Percentiles rank a stretch among this genome's conserved stretches.
These are phyloP conservation scores for Agrenia bidenticulata DNA, from an alignment of 2,888 invertebrate species.

Conservation along the genomic window DNA sequence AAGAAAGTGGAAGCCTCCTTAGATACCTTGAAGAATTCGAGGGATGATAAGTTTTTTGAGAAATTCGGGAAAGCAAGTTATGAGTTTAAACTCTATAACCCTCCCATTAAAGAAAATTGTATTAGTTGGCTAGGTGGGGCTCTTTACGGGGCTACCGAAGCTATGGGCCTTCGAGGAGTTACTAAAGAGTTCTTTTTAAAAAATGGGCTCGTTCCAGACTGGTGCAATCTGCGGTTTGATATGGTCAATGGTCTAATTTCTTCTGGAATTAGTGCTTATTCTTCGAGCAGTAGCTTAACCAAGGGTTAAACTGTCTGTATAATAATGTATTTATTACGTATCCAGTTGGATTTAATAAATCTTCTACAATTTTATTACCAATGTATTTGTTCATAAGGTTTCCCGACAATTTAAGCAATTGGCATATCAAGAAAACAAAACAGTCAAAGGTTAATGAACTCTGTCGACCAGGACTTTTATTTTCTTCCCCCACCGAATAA, in stretches of 20 bases:
- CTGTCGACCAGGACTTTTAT: no score
- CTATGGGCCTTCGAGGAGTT: conserved; percentile 69
- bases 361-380: no score
- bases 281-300: neutral
- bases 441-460: no score
- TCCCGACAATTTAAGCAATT: no score
- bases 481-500: no score
- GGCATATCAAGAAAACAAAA: no score
- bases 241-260: conserved; percentile 27
- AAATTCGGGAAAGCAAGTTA: conserved; percentile 31
- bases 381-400: no score
- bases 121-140: conserved; percentile 85
- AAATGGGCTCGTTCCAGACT: conserved; percentile 74
- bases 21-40: conserved; percentile 64
- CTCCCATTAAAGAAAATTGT: conserved; percentile 78
- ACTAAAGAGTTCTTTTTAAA: conserved; percentile 74
- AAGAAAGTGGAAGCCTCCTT: conserved; percentile 62
- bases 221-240: conserved; percentile 70
- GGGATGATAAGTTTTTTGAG: conserved; percentile 26
- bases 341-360: no score
- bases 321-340: no score
- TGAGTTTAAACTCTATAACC: conserved; percentile 74
- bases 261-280: conserved; percentile 16
- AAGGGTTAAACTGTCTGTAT: no score
- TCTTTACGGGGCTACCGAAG: conserved; percentile 74